These are phyloP conservation scores for Prenolepis imparis DNA, from an alignment of 2,888 invertebrate species.

Conservation along the genomic window DNA sequence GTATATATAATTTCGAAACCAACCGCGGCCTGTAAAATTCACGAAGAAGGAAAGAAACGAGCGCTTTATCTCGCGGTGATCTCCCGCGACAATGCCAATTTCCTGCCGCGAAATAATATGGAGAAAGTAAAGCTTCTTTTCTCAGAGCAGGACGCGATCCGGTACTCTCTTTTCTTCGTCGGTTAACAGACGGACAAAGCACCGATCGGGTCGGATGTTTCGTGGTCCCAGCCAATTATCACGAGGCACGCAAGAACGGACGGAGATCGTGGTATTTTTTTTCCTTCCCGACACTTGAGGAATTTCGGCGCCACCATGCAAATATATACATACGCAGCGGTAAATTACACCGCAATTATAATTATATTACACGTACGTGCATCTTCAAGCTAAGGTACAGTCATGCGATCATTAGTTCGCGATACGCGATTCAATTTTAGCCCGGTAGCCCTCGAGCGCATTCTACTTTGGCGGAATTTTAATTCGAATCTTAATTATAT, in stretches of 20 bases:
- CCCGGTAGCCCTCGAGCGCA: conserved; percentile 10
- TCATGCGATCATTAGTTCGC: conserved; percentile 19
- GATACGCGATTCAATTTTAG: conserved; percentile 32
- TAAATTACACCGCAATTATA: conserved; percentile 29
- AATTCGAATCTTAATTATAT: conserved; percentile 21
- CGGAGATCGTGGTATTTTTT: conserved; percentile 16
- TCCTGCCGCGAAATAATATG: conserved; percentile 34
- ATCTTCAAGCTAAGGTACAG: neutral
- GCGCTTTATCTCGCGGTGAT: conserved; percentile 25
- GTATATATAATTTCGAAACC: neutral
- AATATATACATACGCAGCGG: neutral
- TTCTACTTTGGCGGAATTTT: conserved; percentile 33
- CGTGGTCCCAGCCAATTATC: conserved; percentile 57
- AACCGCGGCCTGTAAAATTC: neutral
- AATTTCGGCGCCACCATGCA: conserved; percentile 45
- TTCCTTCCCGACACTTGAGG: neutral
- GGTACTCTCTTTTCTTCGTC: conserved; percentile 6
- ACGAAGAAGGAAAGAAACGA: neutral
- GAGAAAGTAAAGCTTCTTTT: conserved; percentile 51
- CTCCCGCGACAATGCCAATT: conserved; percentile 19
- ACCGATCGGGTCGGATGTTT: conserved; percentile 29
- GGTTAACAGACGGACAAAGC: conserved; percentile 53
- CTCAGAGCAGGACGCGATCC: conserved; percentile 24
- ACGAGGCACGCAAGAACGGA: conserved; percentile 24
- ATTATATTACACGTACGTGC: neutral